Evolutionary conservation across 2,113 vertebrate species (phyloP), one percentile per base, ranked within the genome.

Genomic region (Seriola quinqueradiata): DNA sequence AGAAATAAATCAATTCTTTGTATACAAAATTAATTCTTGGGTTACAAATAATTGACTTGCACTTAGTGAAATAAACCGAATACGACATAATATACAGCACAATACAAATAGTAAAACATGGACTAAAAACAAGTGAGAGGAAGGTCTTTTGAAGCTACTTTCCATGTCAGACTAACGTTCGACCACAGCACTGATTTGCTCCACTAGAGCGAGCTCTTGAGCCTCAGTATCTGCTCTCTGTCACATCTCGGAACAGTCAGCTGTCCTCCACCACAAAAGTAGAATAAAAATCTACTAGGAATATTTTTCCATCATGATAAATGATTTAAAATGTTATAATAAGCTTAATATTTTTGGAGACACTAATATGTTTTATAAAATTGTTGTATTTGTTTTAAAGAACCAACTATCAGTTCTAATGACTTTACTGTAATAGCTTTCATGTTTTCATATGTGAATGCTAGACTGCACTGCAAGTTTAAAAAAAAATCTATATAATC

Each of bases 191-290:
- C 14, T n/a, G 4, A 60, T 68, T 71, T 42, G 0, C 16, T 68
- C 90, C 93, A 90, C 88, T 48, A 93, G 91, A 87, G 87, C 2
- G 84, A 4, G 85, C 72, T 52, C 23, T 81, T 61, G 66, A 74
- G 67, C 82, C 61, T 67, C 36, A 25, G 7, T 59, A 19, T 17
- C n/a, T 71, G 7, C 0, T 4, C 57, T 23, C 25, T 12, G 2
- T 70, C 52, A 59, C 14, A 10, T 36, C 0, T 54, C 60, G 46
- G 59, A 0, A 60, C 5, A 46, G 32, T 42, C 52, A 17, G 13
- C 25, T 40, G 17, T 14, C 42, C n/a, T 78, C 23, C 21, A 40
- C 23, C 44, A 52, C n/a, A 57, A 65, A 73, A 57, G 38, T 10
- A 72, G 9, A 44, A 59, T 55, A 3, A 5, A 66, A 57, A 5